These are phyloP conservation scores for Styela clava DNA, from an alignment of 23 tunicate genomes.

Conservation along the genomic window DNA sequence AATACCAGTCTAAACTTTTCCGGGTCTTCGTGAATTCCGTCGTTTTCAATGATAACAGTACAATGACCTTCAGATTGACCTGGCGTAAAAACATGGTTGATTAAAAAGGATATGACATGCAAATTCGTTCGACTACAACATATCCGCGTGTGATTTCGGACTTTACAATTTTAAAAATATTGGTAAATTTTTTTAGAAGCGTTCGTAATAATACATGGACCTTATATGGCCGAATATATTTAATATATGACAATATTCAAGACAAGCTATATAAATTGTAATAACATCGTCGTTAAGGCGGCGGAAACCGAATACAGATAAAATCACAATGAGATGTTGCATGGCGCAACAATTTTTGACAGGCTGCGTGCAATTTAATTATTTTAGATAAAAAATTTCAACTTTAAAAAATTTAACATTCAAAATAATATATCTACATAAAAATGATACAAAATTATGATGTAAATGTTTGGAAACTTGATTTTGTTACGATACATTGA, in stretches of 20 bases:
- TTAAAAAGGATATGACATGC: no score
- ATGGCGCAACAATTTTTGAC: not conserved
- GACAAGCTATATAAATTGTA: no score
- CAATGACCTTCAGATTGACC: slow-evolving; percentile 89
- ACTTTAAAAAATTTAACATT: no score
- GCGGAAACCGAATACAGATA: not conserved
- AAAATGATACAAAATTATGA: not conserved
- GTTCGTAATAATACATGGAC: no score
- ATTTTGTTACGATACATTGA: not conserved
- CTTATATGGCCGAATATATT: no score
- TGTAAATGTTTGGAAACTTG: not conserved
- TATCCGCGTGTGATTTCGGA: no score
- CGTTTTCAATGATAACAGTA: slow-evolving; percentile 73
- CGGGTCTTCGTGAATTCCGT: slow-evolving; percentile 70
- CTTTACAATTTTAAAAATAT: no score
- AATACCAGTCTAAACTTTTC: slow-evolving; percentile 91
- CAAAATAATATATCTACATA: no score
- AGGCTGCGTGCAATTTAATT: not conserved
- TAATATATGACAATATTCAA: no score
- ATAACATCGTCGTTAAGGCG: not conserved
- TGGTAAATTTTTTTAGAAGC: no score
- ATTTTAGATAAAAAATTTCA: not conserved
- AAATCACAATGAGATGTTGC: no score
- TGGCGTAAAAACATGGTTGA: slow-evolving; percentile 27
- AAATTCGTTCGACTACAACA: no score